phyloP scores from a whole-genome alignment of 2,113 vertebrate genomes.

The Xyliphius kryptos region DNA sequence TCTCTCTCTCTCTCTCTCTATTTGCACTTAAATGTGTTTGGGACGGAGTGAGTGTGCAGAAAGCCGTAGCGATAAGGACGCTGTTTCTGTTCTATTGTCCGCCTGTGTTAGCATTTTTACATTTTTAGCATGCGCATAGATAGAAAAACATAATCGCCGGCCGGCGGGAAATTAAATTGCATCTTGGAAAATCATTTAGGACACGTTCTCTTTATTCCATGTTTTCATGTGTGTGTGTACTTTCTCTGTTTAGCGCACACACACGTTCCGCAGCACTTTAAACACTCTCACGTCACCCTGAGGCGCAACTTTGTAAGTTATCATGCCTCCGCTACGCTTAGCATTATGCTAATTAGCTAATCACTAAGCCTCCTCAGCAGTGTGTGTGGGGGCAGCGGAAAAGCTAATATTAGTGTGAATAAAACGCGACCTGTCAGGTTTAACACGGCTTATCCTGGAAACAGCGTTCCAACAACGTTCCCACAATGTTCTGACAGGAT shows the following conservation, averaged over 20 bases:
- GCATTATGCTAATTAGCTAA: constrained; percentile 77
- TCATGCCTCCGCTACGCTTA: constrained; percentile 71
- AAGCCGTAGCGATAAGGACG: constrained; percentile 66
- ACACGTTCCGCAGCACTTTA: constrained; percentile 72
- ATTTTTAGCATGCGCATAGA: neutral
- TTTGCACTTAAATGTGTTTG: constrained; percentile 79
- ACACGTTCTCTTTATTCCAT: constrained; percentile 43
- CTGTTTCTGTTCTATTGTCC: constrained; percentile 62
- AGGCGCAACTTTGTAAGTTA: constrained; percentile 72
- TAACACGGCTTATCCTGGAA: constrained; percentile 1
- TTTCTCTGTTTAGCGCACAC: constrained; percentile 32
- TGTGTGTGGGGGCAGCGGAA: constrained; percentile 63
- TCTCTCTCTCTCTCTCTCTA: constrained; percentile 69
- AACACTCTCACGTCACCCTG: constrained; percentile 70
- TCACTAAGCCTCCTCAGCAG: constrained; percentile 70
- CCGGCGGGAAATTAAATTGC: constrained; percentile 74
- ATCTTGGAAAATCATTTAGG: constrained; percentile 61
- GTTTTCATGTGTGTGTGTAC: neutral
- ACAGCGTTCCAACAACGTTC: no score
- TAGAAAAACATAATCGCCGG: constrained; percentile 60
- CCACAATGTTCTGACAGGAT: no score
- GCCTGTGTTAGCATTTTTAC: constrained; percentile 62
- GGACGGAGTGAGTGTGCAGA: constrained; percentile 73
- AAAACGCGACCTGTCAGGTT: neutral
- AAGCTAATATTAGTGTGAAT: constrained; percentile 55